Evolutionary conservation across 2,797 vertebrate species (phyloP), one percentile per base, ranked within the genome.

Genomic region (Serranus cabrilla): DNA sequence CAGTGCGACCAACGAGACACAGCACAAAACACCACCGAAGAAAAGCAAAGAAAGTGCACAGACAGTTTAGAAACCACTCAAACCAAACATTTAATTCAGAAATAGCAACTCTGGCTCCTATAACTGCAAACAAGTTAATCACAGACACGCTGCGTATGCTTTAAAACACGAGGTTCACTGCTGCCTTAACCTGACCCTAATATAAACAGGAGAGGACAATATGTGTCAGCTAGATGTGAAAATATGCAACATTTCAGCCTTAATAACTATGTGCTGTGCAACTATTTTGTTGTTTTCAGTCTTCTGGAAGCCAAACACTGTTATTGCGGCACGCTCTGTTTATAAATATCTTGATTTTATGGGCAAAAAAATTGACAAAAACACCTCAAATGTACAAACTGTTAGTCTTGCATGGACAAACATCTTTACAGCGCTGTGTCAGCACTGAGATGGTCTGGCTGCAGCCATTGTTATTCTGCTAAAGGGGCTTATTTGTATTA

Each of bases 41-140:
- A 43, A 43, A 43, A 37, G n/a, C 8, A 4, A 23, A 23, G 37
- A 23, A 45, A 59, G 23, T 21, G 39, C 11, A 20, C 39, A 56
- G 21, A 54, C 51, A 13, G 9, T 13, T 46, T 23, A 60, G n/a
- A 60, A 55, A 55, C 42, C 73, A 49, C 57, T 12, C 27, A 42
- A 37, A 67, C 57, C 57, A 8, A 25, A 54, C 63, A 37, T 17
- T 21, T 18, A 10, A 60, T 20, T 23, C 2, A 43, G 31, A 14
- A 56, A 47, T 20, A 49, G n/a, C 20, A 17, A 17, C 11, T 1
- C 13, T 25, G 49, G 12, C 46, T 49, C 12, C 37, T 49, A 1
- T n/a, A 11, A 51, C 11, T 17, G 23, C 43, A 27, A 45, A 74
- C 46, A 31, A 12, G n/a, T 45, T n/a, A 7, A 60, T 66, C 55